These are phyloP conservation scores for Synodontis membranacea DNA, from an alignment of 2,113 vertebrate genomes.

Conservation along the genomic window DNA sequence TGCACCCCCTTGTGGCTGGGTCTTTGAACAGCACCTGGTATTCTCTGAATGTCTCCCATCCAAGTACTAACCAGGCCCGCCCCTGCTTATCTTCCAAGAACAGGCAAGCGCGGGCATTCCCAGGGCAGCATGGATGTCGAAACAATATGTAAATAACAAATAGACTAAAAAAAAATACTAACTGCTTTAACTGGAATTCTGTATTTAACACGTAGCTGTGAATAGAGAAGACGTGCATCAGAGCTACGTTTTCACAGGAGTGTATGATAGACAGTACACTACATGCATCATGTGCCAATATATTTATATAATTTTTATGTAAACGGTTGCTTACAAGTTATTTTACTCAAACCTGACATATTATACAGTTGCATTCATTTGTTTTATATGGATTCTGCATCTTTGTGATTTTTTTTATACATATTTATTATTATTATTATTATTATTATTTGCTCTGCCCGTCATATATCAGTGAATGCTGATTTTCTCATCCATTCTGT, in stretches of 20 bases:
- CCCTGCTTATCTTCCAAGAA: too few relatives aligned
- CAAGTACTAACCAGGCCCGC: too few relatives aligned
- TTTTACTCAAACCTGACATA: neutral
- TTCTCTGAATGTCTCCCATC: too few relatives aligned
- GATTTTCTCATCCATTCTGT: slow-evolving; percentile 14
- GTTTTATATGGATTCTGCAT: neutral
- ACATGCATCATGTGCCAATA: slow-evolving; percentile 34
- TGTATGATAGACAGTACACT: neutral
- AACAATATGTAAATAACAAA: neutral
- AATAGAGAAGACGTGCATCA: neutral
- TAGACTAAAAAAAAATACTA: neutral
- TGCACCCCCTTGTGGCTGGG: too few relatives aligned
- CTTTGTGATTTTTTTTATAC: neutral
- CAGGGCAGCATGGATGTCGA: too few relatives aligned
- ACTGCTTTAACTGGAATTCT: neutral
- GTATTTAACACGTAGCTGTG: neutral
- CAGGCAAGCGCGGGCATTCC: too few relatives aligned
- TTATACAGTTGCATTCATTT: neutral
- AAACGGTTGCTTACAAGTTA: neutral
- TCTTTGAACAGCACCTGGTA: too few relatives aligned
- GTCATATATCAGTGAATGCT: neutral
- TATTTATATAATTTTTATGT: neutral
- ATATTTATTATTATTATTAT: neutral
- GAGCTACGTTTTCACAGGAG: slow-evolving; percentile 12
- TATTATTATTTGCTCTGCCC: neutral